These are phyloP conservation scores for Vireo altiloquus DNA, from an alignment of 2,113 vertebrate genomes.

Conservation along the genomic window DNA sequence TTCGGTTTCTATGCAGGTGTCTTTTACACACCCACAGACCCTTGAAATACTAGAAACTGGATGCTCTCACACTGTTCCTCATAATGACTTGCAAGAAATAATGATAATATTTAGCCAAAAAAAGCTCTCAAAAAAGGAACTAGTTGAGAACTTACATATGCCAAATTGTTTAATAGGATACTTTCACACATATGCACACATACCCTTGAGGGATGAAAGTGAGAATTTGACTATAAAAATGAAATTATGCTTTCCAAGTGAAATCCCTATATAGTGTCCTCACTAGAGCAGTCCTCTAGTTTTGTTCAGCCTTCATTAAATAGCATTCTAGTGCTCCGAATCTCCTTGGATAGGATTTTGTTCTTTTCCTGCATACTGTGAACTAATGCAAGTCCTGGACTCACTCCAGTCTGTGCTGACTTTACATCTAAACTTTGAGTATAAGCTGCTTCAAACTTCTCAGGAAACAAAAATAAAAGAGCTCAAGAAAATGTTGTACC, in stretches of 20 bases:
- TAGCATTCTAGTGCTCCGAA: background rate
- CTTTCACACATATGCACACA: background rate
- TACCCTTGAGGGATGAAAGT: background rate
- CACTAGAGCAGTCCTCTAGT: background rate
- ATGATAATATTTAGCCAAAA: conserved; percentile 9
- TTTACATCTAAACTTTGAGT: conserved; percentile 8
- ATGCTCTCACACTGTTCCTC: background rate
- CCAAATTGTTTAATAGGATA: conserved; percentile 3
- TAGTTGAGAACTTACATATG: background rate
- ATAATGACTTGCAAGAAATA: conserved; percentile 32
- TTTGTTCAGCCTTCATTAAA: background rate
- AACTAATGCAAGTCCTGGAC: conserved; percentile 43
- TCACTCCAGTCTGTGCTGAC: conserved; percentile 20
- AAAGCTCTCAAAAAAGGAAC: background rate
- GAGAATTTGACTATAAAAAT: conserved; percentile 32
- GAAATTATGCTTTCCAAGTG: conserved; percentile 8
- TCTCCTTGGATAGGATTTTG: conserved; percentile 18
- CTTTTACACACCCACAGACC: background rate
- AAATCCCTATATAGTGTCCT: background rate
- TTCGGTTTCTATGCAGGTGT: background rate
- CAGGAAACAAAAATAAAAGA: conserved; percentile 15
- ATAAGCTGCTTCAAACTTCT: conserved; percentile 22
- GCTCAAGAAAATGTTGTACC: conserved; percentile 29
- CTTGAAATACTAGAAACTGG: background rate
- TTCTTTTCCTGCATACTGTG: conserved; percentile 5